Evolutionary conservation across 2,113 vertebrate genomes (phyloP), one percentile per base, ranked within the genome.

Genomic region (Odontophorus gujanensis): DNA sequence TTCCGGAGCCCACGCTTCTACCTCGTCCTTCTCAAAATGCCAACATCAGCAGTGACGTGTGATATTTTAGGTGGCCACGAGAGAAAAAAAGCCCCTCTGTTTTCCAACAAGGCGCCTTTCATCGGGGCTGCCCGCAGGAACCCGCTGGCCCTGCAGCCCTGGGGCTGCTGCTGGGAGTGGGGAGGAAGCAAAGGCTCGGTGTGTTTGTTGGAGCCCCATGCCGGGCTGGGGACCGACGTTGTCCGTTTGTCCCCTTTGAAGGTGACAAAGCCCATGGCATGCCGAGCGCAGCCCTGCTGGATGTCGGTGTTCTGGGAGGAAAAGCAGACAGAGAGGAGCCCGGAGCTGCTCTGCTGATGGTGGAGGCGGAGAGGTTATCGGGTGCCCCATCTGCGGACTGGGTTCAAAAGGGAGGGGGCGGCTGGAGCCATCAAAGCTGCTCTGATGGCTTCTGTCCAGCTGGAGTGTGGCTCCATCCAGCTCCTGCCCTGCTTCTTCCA

Each of bases 81-180:
- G 69, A 94, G 80, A 94, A 93, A 83, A 83, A 95, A 77, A 65
- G 73, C 47, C 47, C 18, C 45, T 96, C 93, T 95, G 94, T 87
- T 71, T 75, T 84, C 55, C 36, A 40, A 95, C 85, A 97, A 95
- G 87, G 74, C 87, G n/a, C 13, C 95, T 71, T 96, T 97, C 91
- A 92, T 92, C 75, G 43, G 73, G 20, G 13, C 17, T 89, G 88
- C 84, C 24, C 4, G 71, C 0, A 65, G 74, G 61, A 78, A 66
- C 65, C 78, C 20, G 17, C 83, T 91, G 78, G 75, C 90, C 89
- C 90, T 25, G 47, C 77, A 82, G 50, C 50, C 50, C 50, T 32
- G 55, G 30, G 32, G 55, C 55, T 18, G 55, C 17, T 32, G 36
- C 59, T 61, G 0, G 8, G 72, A 57, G 65, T 0, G 3, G 36